Evolutionary conservation across 92 coral and sea anemone species (phyloP), one percentile per base, ranked within the genome.

Genomic region (Zoanthus solanderi): DNA sequence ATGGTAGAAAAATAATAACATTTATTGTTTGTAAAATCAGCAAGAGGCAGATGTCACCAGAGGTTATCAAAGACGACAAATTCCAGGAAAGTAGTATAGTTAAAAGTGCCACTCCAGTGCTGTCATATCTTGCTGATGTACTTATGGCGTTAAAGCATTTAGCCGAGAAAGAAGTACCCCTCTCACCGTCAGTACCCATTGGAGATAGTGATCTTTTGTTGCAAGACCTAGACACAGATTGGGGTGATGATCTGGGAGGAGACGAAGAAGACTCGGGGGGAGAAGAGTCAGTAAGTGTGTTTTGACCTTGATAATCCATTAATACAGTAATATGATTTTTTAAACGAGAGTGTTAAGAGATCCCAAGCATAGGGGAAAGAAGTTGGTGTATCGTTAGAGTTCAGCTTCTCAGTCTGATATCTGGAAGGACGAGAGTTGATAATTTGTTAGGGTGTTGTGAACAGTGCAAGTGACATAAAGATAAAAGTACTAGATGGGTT

Each of bases 201-300:
- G 94, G 93, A n/a, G 98, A 93, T 29, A 93, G 94, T 8, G 95
- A 95, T 78, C 9, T 92, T 17, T 83, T 92, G 83, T 82, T 93
- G 30, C 98, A 94, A 71, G 99, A 97, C 73, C 85, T 92, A 29
- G 98, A 95, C 66, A 89, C 99, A 78, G 99, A 97, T 75, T 96
- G 99, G 94, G 96, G 96, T 80, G 99, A 97, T 73, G 98, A 95
- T 83, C 90, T 93, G 79, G 94, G 91, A 79, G 98, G 93, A 61
- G 98, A 96, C 13, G 99, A 97, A 0, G 99, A 97, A 52, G 99
- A 97, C 46, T 93, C 97, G 52, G 98, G 94, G 11, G 99, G 95
- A 6, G 99, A 97, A 71, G 99, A 97, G 77, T 97, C 99, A n/a
- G 98, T 96, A 88, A 52, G 66, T 77, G 0, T 50, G 10, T 11